Conservation (phyloP, 2,888 invertebrate species). For the Lagria hirta region DNA sequence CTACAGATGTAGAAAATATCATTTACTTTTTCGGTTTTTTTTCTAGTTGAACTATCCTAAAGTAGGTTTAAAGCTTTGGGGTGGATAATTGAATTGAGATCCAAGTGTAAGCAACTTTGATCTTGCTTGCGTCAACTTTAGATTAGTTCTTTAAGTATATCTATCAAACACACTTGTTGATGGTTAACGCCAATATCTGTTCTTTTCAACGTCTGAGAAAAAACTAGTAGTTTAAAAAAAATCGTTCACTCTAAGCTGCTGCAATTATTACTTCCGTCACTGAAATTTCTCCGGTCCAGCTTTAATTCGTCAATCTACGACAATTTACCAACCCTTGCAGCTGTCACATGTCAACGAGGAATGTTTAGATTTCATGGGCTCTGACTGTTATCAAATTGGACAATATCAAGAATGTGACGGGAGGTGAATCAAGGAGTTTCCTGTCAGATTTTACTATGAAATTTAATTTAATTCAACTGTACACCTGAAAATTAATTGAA, state of each 20-base stretch:
- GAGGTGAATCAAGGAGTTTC: slow-evolving; percentile 22
- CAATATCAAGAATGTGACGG: slow-evolving; percentile 44
- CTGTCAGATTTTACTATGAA: slow-evolving; percentile 28
- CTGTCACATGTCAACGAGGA: slow-evolving; percentile 50
- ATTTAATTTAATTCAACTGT: slow-evolving; percentile 25
- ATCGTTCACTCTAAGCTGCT: slow-evolving; percentile 3
- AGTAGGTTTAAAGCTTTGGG: slow-evolving; percentile 39
- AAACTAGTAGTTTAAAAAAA: slow-evolving; percentile 4
- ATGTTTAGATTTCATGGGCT: slow-evolving; percentile 46
- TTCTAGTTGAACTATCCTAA: no score
- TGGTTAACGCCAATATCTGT: slow-evolving; percentile 45
- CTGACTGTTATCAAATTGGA: slow-evolving; percentile 45
- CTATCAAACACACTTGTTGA: slow-evolving; percentile 50
- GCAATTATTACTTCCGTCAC: slow-evolving; percentile 17
- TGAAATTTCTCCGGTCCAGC: slow-evolving; percentile 23
- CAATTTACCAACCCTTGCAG: slow-evolving; percentile 49
- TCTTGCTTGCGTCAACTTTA: slow-evolving; percentile 52
- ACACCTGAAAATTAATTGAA: slow-evolving; percentile 20
- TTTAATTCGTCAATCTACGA: slow-evolving; percentile 32
- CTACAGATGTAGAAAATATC: no score
- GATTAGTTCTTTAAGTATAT: slow-evolving; percentile 48
- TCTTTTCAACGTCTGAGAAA: slow-evolving; percentile 32
- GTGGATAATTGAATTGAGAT: slow-evolving; percentile 50
- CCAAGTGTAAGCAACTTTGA: slow-evolving; percentile 48
- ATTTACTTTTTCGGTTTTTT: no score